Percentiles rank a stretch among this genome's conserved stretches.
phyloP scores from a whole-genome alignment of 2,888 invertebrate genomes.

The Monoplex corrugatus region DNA sequence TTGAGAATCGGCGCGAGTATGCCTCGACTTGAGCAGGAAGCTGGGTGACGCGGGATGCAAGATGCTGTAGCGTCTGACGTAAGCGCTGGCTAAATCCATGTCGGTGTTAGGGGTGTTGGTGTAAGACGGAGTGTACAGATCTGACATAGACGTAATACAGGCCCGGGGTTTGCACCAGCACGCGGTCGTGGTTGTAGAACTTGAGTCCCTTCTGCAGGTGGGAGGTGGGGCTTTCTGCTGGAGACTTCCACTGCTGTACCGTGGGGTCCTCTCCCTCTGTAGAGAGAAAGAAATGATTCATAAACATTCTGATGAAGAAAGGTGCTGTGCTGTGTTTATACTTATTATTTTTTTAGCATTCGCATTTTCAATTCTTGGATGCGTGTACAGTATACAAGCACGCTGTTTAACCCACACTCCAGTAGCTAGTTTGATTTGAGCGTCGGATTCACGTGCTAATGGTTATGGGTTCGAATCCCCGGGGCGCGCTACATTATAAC shows the following conservation, averaged over 20 bases:
- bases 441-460: no score
- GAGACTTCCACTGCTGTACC: slow-evolving; percentile 22
- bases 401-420: no score
- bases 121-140: slow-evolving; percentile 25
- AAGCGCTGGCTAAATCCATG: not conserved
- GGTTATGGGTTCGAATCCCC: no score
- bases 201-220: slow-evolving; percentile 3
- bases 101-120: no score
- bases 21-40: slow-evolving; percentile 60
- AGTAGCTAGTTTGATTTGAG: no score
- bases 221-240: slow-evolving; percentile 31
- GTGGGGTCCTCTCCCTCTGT: not conserved
- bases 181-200: not conserved
- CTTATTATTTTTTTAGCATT: no score
- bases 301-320: no score
- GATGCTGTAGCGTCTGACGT: slow-evolving; percentile 23
- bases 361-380: no score
- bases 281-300: not conserved
- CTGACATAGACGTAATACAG: slow-evolving; percentile 60
- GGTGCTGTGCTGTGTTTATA: no score
- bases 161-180: slow-evolving; percentile 15
- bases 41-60: not conserved
- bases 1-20: slow-evolving; percentile 62
- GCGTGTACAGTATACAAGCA: no score
- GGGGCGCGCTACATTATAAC: no score